Evolutionary conservation across 92 coral and sea anemone species (phyloP).

Genomic region (Anthopleura xanthogrammica): DNA sequence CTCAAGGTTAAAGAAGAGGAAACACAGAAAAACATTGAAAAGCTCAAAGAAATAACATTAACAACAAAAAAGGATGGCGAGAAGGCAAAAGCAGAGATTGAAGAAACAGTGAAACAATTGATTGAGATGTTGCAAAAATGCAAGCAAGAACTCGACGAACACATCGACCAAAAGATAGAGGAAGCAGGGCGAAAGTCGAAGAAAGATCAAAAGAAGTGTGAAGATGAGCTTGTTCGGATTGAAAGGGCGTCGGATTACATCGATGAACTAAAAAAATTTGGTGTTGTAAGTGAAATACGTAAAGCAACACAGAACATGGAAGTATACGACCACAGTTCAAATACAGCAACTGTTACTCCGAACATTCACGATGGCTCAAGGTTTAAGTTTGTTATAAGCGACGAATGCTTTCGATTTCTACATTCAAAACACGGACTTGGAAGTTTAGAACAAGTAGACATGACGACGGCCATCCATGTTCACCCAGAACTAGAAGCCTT

Average conservation of each 20-base stretch:
- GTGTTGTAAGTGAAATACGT: conserved; percentile 24
- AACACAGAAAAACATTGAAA: background rate
- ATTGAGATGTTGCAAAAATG: background rate
- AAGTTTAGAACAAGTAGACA: background rate
- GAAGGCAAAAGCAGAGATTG: conserved; percentile 14
- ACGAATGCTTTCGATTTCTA: background rate
- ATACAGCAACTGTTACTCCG: background rate
- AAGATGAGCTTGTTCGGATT: background rate
- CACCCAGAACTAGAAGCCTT: background rate
- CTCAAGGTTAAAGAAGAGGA: background rate
- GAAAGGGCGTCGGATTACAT: conserved; percentile 1
- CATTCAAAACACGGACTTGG: background rate
- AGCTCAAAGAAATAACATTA: background rate
- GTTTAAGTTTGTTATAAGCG: background rate
- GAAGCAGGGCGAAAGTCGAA: background rate
- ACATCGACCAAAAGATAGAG: background rate
- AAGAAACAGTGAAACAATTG: conserved; percentile 4
- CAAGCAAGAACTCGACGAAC: conserved; percentile 13
- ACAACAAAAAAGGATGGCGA: background rate
- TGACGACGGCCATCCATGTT: background rate
- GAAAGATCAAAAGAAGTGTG: background rate
- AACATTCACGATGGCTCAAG: background rate
- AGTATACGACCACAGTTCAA: background rate
- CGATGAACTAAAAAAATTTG: background rate
- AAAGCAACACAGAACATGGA: background rate